Percentiles rank a stretch among this genome's conserved stretches.
phyloP scores from a whole-genome alignment of 2,113 vertebrate genomes.

The Stomatorhinus ivindoensis region DNA sequence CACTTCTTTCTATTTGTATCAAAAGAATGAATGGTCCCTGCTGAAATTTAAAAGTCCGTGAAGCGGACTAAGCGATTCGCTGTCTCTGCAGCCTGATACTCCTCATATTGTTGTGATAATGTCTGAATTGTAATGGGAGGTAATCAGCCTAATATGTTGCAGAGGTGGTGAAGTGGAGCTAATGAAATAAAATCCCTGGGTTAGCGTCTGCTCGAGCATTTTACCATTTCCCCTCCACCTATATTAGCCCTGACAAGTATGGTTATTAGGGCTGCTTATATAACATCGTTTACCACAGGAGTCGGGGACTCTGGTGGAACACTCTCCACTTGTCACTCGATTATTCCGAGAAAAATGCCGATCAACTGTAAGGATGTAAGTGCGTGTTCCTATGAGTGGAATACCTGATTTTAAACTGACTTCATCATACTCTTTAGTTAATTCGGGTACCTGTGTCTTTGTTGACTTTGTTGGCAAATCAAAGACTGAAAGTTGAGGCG shows the following conservation, averaged over 20 bases:
- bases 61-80: not conserved
- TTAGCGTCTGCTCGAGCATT: not conserved
- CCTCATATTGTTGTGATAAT: not conserved
- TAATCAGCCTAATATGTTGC: not conserved
- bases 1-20: not conserved
- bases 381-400: not conserved
- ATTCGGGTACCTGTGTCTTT: not conserved
- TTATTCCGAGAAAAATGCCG: not conserved
- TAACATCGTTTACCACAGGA: conserved; percentile 12
- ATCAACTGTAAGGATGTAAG: not conserved
- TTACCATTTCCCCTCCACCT: not conserved
- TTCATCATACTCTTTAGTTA: not conserved
- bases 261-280: conserved; percentile 24
- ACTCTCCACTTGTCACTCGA: not conserved
- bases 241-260: not conserved
- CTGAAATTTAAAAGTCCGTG: not conserved
- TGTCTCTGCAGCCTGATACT: not conserved
- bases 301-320: not conserved
- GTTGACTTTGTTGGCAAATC: not conserved
- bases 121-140: conserved; percentile 3
- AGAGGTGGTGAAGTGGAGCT: conserved; percentile 16
- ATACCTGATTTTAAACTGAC: not conserved
- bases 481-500: not conserved
- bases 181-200: conserved; percentile 17
- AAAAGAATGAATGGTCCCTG: not conserved